phyloP scores from a whole-genome alignment of 2,888 invertebrate species.

The Leptogaster cylindrica region DNA sequence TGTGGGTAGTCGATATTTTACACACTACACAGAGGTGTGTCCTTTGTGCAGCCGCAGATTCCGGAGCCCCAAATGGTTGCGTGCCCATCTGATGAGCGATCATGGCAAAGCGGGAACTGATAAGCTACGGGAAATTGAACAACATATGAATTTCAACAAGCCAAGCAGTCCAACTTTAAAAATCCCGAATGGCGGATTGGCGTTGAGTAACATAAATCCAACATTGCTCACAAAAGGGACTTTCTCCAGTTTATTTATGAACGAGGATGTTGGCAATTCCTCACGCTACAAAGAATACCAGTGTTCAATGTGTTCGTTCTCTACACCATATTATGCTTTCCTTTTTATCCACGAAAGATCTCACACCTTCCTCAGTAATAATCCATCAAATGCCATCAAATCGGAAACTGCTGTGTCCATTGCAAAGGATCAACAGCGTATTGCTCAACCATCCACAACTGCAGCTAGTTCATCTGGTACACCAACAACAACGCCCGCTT shows the following conservation, averaged over 20 bases:
- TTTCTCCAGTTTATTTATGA: conserved; percentile 48
- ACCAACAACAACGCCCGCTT: conserved; percentile 57
- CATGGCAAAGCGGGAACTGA: conserved; percentile 71
- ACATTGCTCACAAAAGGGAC: conserved; percentile 58
- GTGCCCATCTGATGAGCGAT: conserved; percentile 84
- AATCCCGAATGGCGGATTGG: conserved; percentile 59
- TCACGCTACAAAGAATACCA: conserved; percentile 76
- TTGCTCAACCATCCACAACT: conserved; percentile 63
- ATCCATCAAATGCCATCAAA: conserved; percentile 54
- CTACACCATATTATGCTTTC: conserved; percentile 87
- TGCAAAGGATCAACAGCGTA: conserved; percentile 67
- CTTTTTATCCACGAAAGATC: conserved; percentile 91
- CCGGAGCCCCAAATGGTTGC: conserved; percentile 85
- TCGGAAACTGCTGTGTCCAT: conserved; percentile 62
- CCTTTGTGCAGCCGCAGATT: conserved; percentile 86
- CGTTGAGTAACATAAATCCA: conserved; percentile 50
- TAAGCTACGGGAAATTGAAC: conserved; percentile 59
- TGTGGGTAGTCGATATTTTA: conserved; percentile 69
- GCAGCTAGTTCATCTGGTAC: conserved; percentile 65
- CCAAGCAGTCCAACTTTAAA: conserved; percentile 60
- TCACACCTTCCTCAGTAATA: conserved; percentile 65
- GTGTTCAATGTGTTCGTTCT: conserved; percentile 88
- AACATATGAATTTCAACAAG: conserved; percentile 55
- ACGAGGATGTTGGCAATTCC: conserved; percentile 52
- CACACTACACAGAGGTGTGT: conserved; percentile 78